Percentiles rank a stretch among this genome's conserved stretches.
phyloP scores from a whole-genome alignment of 2,113 vertebrate species.

The Syrmaticus mikado region DNA sequence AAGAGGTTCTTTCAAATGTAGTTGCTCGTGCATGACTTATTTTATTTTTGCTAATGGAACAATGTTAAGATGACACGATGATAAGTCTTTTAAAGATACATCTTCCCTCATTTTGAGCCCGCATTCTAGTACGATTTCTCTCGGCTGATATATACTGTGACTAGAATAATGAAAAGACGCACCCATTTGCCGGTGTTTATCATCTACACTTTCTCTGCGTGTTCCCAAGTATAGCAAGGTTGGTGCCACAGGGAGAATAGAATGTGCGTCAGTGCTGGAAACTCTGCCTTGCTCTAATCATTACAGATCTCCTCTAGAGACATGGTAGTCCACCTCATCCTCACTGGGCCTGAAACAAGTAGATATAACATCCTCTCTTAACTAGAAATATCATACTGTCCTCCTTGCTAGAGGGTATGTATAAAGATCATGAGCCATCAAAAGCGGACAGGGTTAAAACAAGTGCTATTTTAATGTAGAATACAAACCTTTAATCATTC shows the following conservation, averaged over 20 bases:
- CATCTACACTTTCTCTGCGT: background rate
- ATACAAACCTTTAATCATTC: background rate
- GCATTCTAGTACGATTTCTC: background rate
- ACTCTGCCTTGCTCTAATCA: background rate
- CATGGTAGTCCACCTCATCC: background rate
- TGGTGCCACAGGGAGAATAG: background rate
- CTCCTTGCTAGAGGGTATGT: background rate
- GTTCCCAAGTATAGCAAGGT: rapidly evolving
- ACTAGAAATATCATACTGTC: background rate
- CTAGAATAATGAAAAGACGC: background rate
- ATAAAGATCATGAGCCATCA: background rate
- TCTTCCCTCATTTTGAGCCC: conserved; percentile 42
- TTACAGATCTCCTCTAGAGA: background rate
- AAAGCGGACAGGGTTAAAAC: background rate
- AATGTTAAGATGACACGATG: conserved; percentile 60
- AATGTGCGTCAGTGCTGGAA: background rate
- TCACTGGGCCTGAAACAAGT: background rate
- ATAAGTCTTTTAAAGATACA: conserved; percentile 60
- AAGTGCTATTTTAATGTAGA: background rate
- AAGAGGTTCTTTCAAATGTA: conserved; percentile 36
- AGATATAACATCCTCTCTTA: background rate
- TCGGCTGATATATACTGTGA: background rate
- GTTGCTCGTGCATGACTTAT: conserved; percentile 43
- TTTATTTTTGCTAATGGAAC: conserved; percentile 51
- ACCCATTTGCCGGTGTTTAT: background rate